phyloP scores from a whole-genome alignment of 2,113 vertebrate species.

The Pseudopodoces humilis region DNA sequence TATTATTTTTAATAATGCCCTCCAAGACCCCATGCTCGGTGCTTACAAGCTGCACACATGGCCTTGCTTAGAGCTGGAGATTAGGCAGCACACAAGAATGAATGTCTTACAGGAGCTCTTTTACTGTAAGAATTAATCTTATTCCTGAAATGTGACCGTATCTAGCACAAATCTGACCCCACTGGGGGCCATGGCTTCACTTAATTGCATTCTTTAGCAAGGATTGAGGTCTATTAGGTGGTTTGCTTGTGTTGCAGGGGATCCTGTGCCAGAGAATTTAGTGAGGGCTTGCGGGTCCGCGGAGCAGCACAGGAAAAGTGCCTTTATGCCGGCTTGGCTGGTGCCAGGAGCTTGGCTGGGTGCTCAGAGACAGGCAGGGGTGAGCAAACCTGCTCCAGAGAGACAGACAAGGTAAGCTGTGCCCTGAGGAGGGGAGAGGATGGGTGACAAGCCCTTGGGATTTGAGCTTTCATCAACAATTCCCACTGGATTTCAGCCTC shows the following conservation, averaged over 20 bases:
- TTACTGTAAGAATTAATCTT: constrained; percentile 57
- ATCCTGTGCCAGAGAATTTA: background rate
- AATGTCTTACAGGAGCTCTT: constrained; percentile 27
- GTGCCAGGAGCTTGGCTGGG: constrained; percentile 26
- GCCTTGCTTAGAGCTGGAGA: background rate
- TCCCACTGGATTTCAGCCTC: background rate
- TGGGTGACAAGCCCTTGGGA: background rate
- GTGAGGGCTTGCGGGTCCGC: background rate
- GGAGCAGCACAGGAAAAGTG: background rate
- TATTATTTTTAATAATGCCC: background rate
- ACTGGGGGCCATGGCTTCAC: background rate
- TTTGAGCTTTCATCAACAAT: background rate
- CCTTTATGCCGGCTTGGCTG: background rate
- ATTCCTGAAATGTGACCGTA: constrained; percentile 44
- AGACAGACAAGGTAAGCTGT: background rate
- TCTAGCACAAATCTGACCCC: constrained; percentile 39
- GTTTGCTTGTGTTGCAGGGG: background rate
- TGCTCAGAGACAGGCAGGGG: background rate
- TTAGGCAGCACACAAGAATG: background rate
- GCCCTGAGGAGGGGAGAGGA: background rate
- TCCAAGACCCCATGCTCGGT: background rate
- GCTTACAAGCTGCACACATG: background rate
- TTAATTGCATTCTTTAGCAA: constrained; percentile 48
- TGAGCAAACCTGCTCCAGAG: background rate
- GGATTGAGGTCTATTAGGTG: constrained; percentile 39